These are phyloP conservation scores for Enteromius trimaculatus DNA, from an alignment of 2,797 vertebrate species.

Conservation along the genomic window DNA sequence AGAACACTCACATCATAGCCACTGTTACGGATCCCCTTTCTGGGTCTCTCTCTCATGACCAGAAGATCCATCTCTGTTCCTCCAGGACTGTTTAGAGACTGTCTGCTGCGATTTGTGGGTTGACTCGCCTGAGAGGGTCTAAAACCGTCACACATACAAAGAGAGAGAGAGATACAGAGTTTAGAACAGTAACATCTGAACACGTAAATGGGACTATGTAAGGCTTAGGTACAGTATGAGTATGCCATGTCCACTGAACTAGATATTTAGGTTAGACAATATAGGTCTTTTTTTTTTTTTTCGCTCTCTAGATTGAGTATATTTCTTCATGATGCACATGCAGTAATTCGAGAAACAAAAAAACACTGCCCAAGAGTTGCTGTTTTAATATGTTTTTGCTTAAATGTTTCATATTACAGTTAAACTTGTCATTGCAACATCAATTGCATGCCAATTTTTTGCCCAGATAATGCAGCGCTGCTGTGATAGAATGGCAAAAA, in stretches of 20 bases:
- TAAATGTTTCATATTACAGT: background rate
- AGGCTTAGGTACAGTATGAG: background rate
- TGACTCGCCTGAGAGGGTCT: constrained; percentile 89
- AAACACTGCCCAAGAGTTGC: background rate
- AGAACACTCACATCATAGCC: constrained; percentile 94
- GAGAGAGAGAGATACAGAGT: background rate
- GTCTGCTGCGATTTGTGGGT: constrained; percentile 90
- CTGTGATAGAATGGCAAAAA: background rate
- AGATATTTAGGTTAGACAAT: background rate
- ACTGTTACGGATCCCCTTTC: constrained; percentile 94
- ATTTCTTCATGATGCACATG: too few species aligned
- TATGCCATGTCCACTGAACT: background rate
- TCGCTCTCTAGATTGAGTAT: background rate
- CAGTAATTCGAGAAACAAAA: too few species aligned
- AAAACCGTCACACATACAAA: constrained; percentile 44
- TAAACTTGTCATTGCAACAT: background rate
- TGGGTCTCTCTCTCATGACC: constrained; percentile 92
- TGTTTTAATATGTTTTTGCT: background rate
- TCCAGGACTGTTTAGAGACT: constrained; percentile 96
- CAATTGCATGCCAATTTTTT: background rate
- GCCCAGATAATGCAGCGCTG: background rate
- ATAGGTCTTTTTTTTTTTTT: background rate
- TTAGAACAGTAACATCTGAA: constrained; percentile 3
- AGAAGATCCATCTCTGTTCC: constrained; percentile 99
- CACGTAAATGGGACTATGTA: background rate